Evolutionary conservation across 2,888 invertebrate genomes (phyloP).

Genomic region (Dicranocentrus wangi): DNA sequence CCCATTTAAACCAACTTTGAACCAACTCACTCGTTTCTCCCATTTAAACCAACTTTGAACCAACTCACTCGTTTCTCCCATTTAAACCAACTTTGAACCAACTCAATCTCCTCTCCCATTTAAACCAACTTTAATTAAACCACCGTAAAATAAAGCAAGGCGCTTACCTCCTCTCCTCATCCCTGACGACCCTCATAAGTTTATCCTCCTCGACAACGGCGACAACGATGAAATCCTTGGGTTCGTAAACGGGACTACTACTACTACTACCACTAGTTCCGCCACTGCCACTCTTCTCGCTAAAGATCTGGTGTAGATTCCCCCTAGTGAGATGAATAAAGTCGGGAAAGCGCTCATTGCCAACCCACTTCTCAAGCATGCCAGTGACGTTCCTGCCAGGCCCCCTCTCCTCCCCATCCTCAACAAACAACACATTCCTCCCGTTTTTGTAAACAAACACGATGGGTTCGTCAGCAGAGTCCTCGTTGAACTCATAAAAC

Average conservation of each 20-base stretch:
- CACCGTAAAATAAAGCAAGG: neutral
- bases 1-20: neutral
- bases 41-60: too few relatives aligned
- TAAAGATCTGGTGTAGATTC: constrained; percentile 83
- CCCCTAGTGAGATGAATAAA: constrained; percentile 92
- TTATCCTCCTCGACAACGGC: constrained; percentile 92
- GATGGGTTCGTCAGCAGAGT: neutral
- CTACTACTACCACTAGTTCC: too few relatives aligned
- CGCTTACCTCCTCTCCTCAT: neutral
- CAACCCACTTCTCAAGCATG: constrained; percentile 87
- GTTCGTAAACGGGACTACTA: too few relatives aligned
- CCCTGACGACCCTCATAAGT: constrained; percentile 75
- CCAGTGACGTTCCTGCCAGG: constrained; percentile 80
- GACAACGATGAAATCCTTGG: constrained; percentile 89
- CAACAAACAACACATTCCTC: constrained; percentile 57
- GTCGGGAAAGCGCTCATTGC: constrained; percentile 89
- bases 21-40: neutral
- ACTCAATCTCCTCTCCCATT: too few relatives aligned
- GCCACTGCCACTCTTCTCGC: constrained; percentile 73
- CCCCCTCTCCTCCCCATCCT: constrained; percentile 71
- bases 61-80: too few relatives aligned
- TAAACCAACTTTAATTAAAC: neutral
- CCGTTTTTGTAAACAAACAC: constrained; percentile 18
- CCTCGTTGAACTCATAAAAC: constrained; percentile 24
- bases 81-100: too few relatives aligned